Percentiles rank a stretch among this genome's conserved stretches.
phyloP scores from a whole-genome alignment of 1,140 invertebrate species.

The Drosophila repletoides region DNA sequence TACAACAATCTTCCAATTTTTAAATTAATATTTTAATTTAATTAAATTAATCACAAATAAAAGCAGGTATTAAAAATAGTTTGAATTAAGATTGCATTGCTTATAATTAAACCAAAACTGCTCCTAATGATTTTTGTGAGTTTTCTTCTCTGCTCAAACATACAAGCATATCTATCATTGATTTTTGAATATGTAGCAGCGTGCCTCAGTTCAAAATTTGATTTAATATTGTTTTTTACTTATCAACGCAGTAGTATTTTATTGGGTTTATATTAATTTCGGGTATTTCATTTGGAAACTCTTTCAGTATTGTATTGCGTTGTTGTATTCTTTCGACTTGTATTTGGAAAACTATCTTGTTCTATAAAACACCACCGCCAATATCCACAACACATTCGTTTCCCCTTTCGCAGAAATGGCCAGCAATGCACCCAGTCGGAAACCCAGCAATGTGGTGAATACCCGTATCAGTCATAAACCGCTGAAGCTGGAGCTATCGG shows the following conservation, averaged over 20 bases:
- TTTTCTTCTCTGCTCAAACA: too few species aligned
- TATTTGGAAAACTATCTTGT: background rate
- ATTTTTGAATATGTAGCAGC: too few species aligned
- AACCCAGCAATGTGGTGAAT: slow-evolving; percentile 2
- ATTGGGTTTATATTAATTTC: background rate
- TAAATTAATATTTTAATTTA: too few species aligned
- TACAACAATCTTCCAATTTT: too few species aligned
- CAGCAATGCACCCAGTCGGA: slow-evolving; percentile 12
- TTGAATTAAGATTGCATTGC: too few species aligned
- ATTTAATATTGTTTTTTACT: too few species aligned
- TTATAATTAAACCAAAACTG: too few species aligned
- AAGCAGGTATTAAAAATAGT: too few species aligned
- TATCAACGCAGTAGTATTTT: background rate
- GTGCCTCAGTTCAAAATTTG: too few species aligned
- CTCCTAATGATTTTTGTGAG: too few species aligned
- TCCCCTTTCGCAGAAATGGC: slow-evolving; percentile 7
- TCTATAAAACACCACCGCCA: background rate
- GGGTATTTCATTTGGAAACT: background rate
- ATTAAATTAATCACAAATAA: too few species aligned
- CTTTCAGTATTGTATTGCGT: slow-evolving; percentile 3
- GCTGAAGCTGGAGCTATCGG: slow-evolving; percentile 8
- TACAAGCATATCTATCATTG: too few species aligned
- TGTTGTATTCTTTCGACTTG: slow-evolving; percentile 13
- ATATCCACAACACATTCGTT: background rate
- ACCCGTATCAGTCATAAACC: slow-evolving; percentile 7